Percentiles rank a stretch among this genome's conserved stretches.
These are phyloP conservation scores for Perithous albicinctus DNA, from an alignment of 2,888 invertebrate species.

Conservation along the genomic window DNA sequence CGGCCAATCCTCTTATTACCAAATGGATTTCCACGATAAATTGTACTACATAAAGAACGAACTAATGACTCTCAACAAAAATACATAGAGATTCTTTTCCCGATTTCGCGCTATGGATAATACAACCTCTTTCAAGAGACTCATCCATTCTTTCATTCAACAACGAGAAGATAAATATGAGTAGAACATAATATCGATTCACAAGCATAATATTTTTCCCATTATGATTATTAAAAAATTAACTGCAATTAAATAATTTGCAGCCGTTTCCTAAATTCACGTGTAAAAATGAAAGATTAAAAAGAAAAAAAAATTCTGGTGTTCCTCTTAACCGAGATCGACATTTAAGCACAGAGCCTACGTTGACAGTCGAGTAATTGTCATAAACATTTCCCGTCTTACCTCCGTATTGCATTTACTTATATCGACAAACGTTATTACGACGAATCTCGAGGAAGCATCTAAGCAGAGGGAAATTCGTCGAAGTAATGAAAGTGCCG, in stretches of 20 bases:
- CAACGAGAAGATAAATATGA: too few relatives aligned
- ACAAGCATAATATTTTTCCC: background rate
- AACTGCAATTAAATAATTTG: too few relatives aligned
- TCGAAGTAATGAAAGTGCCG: slow-evolving; percentile 23
- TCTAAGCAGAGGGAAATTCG: background rate
- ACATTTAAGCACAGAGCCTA: background rate
- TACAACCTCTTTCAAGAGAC: too few relatives aligned
- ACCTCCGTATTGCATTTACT: slow-evolving; percentile 4
- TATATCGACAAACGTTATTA: slow-evolving; percentile 10
- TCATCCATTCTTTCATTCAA: too few relatives aligned
- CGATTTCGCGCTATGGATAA: too few relatives aligned
- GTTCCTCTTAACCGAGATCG: background rate
- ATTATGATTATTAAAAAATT: background rate
- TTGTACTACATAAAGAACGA: background rate
- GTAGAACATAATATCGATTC: background rate
- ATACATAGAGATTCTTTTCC: background rate
- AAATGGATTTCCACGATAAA: background rate
- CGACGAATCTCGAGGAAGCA: background rate
- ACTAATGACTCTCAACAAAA: background rate
- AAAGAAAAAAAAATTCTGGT: background rate
- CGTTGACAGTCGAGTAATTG: background rate
- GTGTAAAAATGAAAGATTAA: background rate
- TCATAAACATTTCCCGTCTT: slow-evolving; percentile 1
- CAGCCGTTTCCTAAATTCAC: background rate
- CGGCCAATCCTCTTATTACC: slow-evolving; percentile 7